Base-by-base conservation (phyloP, 37 sponge, comb jelly and placozoan species). In the Mnemiopsis leidyi region DNA sequence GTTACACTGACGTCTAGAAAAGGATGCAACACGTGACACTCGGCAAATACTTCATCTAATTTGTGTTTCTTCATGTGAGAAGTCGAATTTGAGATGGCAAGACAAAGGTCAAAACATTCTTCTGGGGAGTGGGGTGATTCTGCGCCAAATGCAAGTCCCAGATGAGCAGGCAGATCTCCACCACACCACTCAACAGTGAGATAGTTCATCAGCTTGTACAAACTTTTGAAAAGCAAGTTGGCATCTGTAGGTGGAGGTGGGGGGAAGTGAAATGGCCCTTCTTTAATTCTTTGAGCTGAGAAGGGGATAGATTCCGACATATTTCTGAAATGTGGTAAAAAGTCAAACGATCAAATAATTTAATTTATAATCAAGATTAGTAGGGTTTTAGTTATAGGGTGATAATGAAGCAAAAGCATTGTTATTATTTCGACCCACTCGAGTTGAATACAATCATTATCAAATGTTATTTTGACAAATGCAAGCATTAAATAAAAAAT, bases 121-220 rank as follows among this genome's bases (percentile, higher is more conserved):
- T 39, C 90, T 23, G n/a, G 13, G 39, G n/a, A 23, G 20, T 28
- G 3, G 7, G 30, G 30, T 28, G 25, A 29, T 23, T 26, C 36
- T 21, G 16, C 7, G 38, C 39, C 61, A 85, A 85, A 85, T 39
- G 90, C 32, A 85, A 85, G 0, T 0, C 61, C 36, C 24, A 85
- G 48, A 32, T 40, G 61, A 13, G 90, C 36, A 38, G 61, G 5
- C 5, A 18, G 25, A 25, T 85, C 25, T 1, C 90, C 90, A 21
- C 40, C 40, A 40, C 90, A 85, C 90, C 90, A 85, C n/a, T 85
- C 90, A 3, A 85, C 35, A n/a, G 61, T 37, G 7, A 85, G 24
- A 40, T 85, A 85, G 48, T 85, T 85, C 29, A 85, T 36, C 25
- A 85, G 90, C 39, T 40, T 85, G 48, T 40, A 85, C 23, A 85